Evolutionary conservation across 2,888 invertebrate genomes (phyloP), one percentile per base, ranked within the genome.

Genomic region (Polymixis lichenea): DNA sequence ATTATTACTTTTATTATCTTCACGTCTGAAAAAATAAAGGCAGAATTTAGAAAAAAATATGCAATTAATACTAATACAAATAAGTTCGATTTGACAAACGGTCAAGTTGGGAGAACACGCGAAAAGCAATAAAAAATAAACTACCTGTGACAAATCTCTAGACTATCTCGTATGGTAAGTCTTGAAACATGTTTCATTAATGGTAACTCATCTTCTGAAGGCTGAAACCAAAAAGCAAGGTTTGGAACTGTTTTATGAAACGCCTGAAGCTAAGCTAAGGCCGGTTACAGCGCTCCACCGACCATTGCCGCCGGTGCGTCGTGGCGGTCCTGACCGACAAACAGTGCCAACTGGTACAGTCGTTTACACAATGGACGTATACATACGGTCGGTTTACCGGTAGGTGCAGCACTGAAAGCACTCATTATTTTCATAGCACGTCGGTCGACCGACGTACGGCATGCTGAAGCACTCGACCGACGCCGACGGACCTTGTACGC

Each of bases 121-220:
- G 64, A 61, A 77, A 90, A 88, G 83, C 83, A 87, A 87, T 82
- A 72, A 80, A 80, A 77, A 85, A 87, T 85, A 86, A 89, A 84
- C 75, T 93, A 95, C 95, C 94, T 94, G 91, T 93, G 93, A 67
- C 82, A 89, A 86, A 95, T 91, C 89, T 95, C 95, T 87, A 96
- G 82, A 89, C 95, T 96, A 91, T 95, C 95, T 84, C 92, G 90
- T 72, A 93, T 88, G 66, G 91, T 89, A 81, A 95, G 72, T 87
- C 90, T 89, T 85, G 93, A 90, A 28, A 83, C 66, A 73, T 79
- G 83, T 74, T 78, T 82, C 60, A 65, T 46, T 72, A 80, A 58
- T 65, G 80, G 77, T 28, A 76, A 74, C 65, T 73, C 85, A 77
- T 88, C 88, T 55, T 86, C 84, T 66, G 85, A 77, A 84, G 71